Evolutionary conservation across 2,888 invertebrate species (phyloP).

Genomic region (Drosophila leonis): DNA sequence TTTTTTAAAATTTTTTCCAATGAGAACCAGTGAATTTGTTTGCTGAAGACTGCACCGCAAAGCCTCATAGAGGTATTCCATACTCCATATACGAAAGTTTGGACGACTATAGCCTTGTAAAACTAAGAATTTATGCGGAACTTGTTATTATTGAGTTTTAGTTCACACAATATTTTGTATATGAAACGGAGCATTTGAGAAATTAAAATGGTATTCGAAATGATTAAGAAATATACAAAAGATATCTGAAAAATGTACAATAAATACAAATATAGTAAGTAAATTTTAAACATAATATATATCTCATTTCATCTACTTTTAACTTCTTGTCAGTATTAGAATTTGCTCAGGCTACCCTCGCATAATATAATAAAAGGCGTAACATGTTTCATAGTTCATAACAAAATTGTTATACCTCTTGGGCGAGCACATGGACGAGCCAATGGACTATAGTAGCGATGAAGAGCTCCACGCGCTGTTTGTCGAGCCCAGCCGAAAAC

Average conservation of each 20-base stretch:
- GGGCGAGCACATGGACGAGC: not conserved
- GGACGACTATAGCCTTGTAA: too few relatives aligned
- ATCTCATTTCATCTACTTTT: not conserved
- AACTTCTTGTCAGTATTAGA: not conserved
- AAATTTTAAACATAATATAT: not conserved
- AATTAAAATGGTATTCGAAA: too few relatives aligned
- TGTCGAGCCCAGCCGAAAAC: constrained; percentile 51
- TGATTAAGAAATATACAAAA: not conserved
- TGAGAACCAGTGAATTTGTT: too few relatives aligned
- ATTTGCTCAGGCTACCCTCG: not conserved
- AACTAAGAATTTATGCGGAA: too few relatives aligned
- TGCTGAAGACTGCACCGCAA: too few relatives aligned
- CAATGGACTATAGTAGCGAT: not conserved
- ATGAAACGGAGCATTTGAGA: too few relatives aligned
- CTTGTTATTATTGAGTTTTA: too few relatives aligned
- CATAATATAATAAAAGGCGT: not conserved
- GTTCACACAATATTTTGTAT: too few relatives aligned
- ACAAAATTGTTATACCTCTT: not conserved
- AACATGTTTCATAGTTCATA: not conserved
- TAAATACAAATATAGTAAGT: not conserved
- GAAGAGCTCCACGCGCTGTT: constrained; percentile 18
- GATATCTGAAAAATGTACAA: not conserved
- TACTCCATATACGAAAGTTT: too few relatives aligned
- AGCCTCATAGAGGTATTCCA: too few relatives aligned
- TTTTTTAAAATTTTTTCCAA: too few relatives aligned